Percentiles rank a stretch among this genome's conserved stretches.
Evolutionary conservation across 2,113 vertebrate species (phyloP).

Genomic region (Dissostichus mawsoni): DNA sequence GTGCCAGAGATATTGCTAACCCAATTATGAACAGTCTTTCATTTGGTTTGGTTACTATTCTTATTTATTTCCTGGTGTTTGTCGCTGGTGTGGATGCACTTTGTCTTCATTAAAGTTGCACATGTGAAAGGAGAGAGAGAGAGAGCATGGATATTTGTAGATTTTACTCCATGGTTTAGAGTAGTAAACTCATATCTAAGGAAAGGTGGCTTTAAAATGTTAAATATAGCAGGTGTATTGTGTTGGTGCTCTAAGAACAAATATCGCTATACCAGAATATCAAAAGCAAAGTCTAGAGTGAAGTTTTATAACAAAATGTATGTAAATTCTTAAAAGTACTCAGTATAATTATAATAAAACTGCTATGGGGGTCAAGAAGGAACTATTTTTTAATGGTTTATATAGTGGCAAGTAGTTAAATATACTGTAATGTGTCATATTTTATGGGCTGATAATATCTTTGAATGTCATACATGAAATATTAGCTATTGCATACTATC

Average conservation of each 20-base stretch:
- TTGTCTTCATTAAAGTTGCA: constrained; percentile 68
- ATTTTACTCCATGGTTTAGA: constrained; percentile 24
- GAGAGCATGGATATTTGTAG: constrained; percentile 29
- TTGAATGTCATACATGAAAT: background rate
- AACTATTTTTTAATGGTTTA: background rate
- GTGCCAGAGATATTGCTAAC: constrained; percentile 81
- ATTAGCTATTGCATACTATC: background rate
- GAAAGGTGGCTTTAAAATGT: background rate
- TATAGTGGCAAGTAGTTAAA: background rate
- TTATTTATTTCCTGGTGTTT: constrained; percentile 78
- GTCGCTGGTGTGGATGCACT: constrained; percentile 46
- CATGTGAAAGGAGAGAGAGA: constrained; percentile 37
- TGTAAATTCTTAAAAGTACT: background rate
- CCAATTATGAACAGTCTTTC: constrained; percentile 79
- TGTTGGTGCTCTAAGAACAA: background rate
- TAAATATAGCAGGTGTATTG: background rate
- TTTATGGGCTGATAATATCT: background rate
- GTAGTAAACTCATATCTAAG: background rate
- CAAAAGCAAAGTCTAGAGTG: too few species aligned
- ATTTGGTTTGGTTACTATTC: constrained; percentile 74
- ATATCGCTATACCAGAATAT: background rate
- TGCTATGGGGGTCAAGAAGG: background rate
- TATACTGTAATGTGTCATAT: background rate
- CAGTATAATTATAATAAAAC: background rate
- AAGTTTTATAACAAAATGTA: too few species aligned